These are phyloP conservation scores for Cephalotes varians DNA, from an alignment of 2,888 invertebrate genomes.

Conservation along the genomic window DNA sequence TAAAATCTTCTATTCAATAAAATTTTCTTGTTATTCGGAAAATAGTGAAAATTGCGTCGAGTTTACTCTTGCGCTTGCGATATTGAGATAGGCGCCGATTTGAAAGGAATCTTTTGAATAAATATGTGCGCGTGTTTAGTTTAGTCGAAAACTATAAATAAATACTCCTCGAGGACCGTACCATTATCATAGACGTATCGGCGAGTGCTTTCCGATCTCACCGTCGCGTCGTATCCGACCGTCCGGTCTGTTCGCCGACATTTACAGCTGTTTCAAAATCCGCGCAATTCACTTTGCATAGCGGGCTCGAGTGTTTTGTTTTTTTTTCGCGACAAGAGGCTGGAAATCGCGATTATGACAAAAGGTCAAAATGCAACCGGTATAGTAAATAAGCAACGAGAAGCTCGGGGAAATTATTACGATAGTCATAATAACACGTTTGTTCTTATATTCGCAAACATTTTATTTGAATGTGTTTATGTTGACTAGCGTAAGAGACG, in stretches of 20 bases:
- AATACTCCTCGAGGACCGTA: neutral
- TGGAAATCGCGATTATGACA: slow-evolving; percentile 20
- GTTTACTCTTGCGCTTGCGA: neutral
- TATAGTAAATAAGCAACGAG: neutral
- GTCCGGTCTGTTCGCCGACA: slow-evolving; percentile 24
- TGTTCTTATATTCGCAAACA: neutral
- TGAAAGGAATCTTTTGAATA: neutral
- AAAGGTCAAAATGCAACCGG: slow-evolving; percentile 29
- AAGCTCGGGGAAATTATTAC: neutral
- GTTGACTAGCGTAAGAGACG: neutral
- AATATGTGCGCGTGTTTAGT: neutral
- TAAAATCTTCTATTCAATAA: neutral
- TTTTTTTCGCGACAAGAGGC: slow-evolving; percentile 7
- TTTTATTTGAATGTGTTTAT: neutral
- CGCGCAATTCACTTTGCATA: slow-evolving; percentile 45
- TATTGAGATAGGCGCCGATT: too few species aligned
- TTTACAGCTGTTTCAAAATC: slow-evolving; percentile 38
- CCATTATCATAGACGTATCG: neutral
- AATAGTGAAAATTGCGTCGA: neutral
- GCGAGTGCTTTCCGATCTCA: slow-evolving; percentile 5
- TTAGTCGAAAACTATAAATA: slow-evolving; percentile 3
- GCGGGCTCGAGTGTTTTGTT: slow-evolving; percentile 22
- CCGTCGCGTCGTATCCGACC: slow-evolving; percentile 13
- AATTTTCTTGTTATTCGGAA: neutral
- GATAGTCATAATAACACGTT: neutral